Base-by-base conservation (phyloP, 2,888 invertebrate genomes). In the Calameuta idolon region DNA sequence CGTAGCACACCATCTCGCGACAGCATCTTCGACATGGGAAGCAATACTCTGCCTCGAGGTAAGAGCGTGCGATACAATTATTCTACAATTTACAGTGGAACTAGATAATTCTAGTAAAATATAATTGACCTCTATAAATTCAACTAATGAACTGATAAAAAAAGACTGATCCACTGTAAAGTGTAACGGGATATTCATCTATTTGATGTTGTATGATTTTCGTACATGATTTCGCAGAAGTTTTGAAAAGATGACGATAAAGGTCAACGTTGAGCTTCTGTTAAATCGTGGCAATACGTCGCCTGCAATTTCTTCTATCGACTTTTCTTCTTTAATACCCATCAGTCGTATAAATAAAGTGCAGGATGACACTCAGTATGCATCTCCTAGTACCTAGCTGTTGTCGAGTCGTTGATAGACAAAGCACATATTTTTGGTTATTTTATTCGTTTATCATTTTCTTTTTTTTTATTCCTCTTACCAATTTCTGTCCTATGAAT, bases 341-440 rank as follows among this genome's bases (percentile, higher is more conserved):
- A 76, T 79, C 81, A 83, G 83, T 80, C 81, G 81, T 83, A 85
- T 85, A 86, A 87, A 34, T 83, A 83, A 84, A 86, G 85, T 83
- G 83, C 87, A 86, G 85, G 84, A 86, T 85, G 82, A 85, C 84
- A 86, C 87, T 88, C 88, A 85, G 86, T 89, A 88, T 89, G 90
- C 89, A 89, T 88, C 86, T 90, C 86, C 87, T 89, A 86, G 87
- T 85, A 89, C 86, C 86, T 88, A 89, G 90, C 91, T 91, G 89
- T 91, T 90, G 91, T 90, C 90, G 91, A 91, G 91, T 91, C 91
- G 91, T 90, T 91, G 91, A 91, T 90, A 91, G 91, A 91, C 91
- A 89, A 87, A 91, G 90, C 90, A 88, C 87, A 90, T 86, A 86
- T 86, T 83, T 87, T 78, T 76, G 34, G 79, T 83, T 78, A 82